Percentiles rank a stretch among this genome's conserved stretches.
phyloP scores from a whole-genome alignment of 1,140 invertebrate genomes.

The Latrodectus geometricus region DNA sequence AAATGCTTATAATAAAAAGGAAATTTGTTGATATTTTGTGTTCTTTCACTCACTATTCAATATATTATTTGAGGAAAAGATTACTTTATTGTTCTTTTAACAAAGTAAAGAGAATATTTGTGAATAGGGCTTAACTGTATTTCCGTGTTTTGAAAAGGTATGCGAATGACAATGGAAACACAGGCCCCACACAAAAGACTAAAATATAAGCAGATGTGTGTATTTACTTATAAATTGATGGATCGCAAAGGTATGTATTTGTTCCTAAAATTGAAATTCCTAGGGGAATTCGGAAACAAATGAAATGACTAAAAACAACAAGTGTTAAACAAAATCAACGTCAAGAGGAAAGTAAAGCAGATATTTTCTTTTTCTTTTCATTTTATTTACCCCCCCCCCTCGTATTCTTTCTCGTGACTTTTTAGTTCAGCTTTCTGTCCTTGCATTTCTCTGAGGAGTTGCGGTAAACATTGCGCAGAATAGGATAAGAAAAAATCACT shows the following conservation, averaged over 20 bases:
- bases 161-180: too few species aligned
- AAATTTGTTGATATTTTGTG: too few species aligned
- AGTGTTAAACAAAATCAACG: constrained; percentile 8
- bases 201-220: too few species aligned
- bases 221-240: constrained; percentile 1
- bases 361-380: background rate
- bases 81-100: too few species aligned
- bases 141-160: too few species aligned
- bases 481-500: constrained; percentile 35
- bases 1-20: too few species aligned
- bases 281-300: constrained; percentile 9
- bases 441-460: constrained; percentile 29
- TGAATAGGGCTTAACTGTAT: too few species aligned
- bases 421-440: constrained; percentile 6
- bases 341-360: background rate
- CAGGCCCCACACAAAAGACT: too few species aligned
- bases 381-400: too few species aligned
- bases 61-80: too few species aligned
- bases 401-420: background rate
- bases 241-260: constrained; percentile 17
- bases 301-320: constrained; percentile 23
- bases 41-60: too few species aligned
- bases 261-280: background rate
- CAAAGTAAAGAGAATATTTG: too few species aligned
- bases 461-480: constrained; percentile 23